Evolutionary conservation across 2,888 invertebrate genomes (phyloP), one percentile per base, ranked within the genome.

Genomic region (Leptodirus hochenwartii): DNA sequence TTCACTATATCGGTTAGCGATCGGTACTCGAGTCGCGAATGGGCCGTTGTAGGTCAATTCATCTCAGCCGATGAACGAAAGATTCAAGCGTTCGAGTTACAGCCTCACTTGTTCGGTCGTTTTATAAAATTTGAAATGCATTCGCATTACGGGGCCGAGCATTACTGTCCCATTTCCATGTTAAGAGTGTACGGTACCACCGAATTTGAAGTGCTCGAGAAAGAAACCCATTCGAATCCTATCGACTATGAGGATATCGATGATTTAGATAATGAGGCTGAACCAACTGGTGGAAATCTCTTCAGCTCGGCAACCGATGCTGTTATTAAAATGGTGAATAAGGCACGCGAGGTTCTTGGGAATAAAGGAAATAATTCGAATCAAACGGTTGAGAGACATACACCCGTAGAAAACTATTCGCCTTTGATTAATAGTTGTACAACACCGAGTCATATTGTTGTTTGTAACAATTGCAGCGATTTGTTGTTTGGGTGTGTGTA

Each of bases 91-190:
- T 93, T 91, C 47, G 69, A 73, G 39, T 56, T 90, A 25, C 69
- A 71, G 45, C 78, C 80, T 3, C 75, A 79, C 47, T 56, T 78
- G 11, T 90, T 88, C 54, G 82, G 84, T 14, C 88, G 88, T 54
- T 87, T 80, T 51, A 74, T 88, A 27, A 82, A 84, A 50, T 75
- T 84, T 1, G 96, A 98, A 46, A 66, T 98, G 47, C 68, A 84
- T 37, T 84, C 88, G 22, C 91, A 98, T 53, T 85, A 93, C 53
- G 95, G 96, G 12, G 76, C 78, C 5, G 96, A 98, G 54, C 96
- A 98, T 53, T 98, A 82, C 53, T 99, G 98, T 51, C 96, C 98
- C 0, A 66, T 98, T 38, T 93, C 91, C n/a, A 62, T 93, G 28
- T 84, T 99, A 53, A 74, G 84, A 36, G 84, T 88, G 2, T 91